phyloP scores from a whole-genome alignment of 2,797 vertebrate genomes.

The Typhlichthys subterraneus region DNA sequence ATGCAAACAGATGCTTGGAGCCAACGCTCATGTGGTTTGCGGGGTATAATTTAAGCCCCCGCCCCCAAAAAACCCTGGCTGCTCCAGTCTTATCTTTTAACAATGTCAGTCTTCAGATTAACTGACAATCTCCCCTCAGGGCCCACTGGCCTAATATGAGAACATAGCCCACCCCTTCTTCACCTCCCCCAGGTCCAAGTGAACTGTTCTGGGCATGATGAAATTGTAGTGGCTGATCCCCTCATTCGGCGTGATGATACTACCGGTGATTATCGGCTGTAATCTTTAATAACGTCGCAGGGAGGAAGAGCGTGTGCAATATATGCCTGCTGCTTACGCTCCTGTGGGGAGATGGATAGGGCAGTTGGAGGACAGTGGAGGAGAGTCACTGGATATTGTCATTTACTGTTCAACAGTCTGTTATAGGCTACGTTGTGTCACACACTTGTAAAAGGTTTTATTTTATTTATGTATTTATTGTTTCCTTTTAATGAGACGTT shows the following conservation, averaged over 20 bases:
- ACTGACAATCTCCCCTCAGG: slow-evolving; percentile 23
- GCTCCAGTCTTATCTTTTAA: slow-evolving; percentile 36
- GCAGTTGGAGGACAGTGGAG: neutral
- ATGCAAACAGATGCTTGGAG: too few species aligned
- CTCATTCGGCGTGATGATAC: slow-evolving; percentile 45
- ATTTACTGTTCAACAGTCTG: neutral
- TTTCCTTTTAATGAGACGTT: too few species aligned
- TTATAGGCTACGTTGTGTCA: too few species aligned
- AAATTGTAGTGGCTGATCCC: slow-evolving; percentile 45
- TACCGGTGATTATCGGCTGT: slow-evolving; percentile 56
- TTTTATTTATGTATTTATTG: too few species aligned
- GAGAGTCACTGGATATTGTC: neutral
- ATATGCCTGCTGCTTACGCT: slow-evolving; percentile 43
- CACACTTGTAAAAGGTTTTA: too few species aligned
- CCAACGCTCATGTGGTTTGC: neutral
- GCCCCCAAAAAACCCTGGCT: neutral
- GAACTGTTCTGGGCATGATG: slow-evolving; percentile 36
- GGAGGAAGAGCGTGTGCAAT: slow-evolving; percentile 53
- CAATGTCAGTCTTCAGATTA: slow-evolving; percentile 16
- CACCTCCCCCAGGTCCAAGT: slow-evolving; percentile 14
- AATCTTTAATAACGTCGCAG: slow-evolving; percentile 71
- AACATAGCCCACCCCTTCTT: slow-evolving; percentile 8
- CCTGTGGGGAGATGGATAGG: slow-evolving; percentile 6
- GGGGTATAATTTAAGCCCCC: neutral
- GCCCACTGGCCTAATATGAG: slow-evolving; percentile 4